phyloP scores from a whole-genome alignment of 2,113 vertebrate genomes.

The Ochotona curzoniae region DNA sequence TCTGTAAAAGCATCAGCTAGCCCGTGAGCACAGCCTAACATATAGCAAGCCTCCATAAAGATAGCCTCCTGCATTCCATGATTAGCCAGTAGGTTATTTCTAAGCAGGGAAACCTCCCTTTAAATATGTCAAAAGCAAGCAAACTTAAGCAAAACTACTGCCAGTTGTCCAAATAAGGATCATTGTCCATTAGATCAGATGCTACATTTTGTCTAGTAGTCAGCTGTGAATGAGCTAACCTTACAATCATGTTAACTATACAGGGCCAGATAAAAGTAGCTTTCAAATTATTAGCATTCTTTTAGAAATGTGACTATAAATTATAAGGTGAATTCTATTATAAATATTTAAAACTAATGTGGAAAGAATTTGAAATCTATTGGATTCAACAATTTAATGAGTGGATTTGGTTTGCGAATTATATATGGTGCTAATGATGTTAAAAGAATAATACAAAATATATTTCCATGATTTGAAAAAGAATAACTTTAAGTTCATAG shows the following conservation, averaged over 20 bases:
- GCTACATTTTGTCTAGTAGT: neutral
- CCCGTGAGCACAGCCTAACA: neutral
- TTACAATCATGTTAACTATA: constrained; percentile 24
- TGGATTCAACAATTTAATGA: constrained; percentile 35
- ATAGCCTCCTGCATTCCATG: neutral
- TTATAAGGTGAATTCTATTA: constrained; percentile 39
- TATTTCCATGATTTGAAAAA: constrained; percentile 1
- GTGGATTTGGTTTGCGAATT: neutral
- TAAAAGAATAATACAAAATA: constrained; percentile 19
- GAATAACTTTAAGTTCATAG: neutral
- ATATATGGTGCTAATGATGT: neutral
- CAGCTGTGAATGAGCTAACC: neutral
- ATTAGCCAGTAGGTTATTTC: neutral
- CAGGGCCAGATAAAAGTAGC: neutral
- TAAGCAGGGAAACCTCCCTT: neutral
- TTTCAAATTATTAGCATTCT: neutral
- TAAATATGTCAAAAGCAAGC: neutral
- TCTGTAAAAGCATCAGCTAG: neutral
- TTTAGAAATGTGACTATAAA: neutral
- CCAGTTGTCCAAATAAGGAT: neutral
- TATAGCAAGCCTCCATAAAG: neutral
- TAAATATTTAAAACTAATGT: neutral
- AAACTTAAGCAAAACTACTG: neutral
- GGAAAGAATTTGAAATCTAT: neutral
- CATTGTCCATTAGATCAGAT: neutral